These are phyloP conservation scores for Rousettus leschenaultii DNA, from an alignment of 2,113 vertebrate species.

Conservation along the genomic window DNA sequence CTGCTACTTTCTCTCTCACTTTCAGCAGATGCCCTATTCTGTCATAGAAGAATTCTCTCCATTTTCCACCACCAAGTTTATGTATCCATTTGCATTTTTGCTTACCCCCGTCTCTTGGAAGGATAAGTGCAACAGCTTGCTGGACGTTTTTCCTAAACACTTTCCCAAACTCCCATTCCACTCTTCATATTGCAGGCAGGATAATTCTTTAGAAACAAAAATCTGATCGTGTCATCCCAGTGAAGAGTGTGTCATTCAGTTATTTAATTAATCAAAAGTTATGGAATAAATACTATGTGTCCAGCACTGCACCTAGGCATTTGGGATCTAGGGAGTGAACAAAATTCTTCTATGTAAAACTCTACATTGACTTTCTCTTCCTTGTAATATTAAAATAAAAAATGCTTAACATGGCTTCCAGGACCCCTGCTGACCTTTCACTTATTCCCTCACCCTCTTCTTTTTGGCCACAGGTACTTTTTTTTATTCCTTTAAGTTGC, in stretches of 20 bases:
- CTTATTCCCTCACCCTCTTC: background rate
- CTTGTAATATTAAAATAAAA: background rate
- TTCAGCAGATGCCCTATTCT: background rate
- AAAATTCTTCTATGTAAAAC: background rate
- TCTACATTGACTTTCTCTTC: background rate
- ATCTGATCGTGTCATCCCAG: background rate
- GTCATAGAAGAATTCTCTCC: background rate
- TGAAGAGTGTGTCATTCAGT: background rate
- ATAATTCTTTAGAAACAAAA: constrained; percentile 22
- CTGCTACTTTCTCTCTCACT: background rate
- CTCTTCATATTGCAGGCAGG: background rate
- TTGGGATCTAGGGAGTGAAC: background rate
- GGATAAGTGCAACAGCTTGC: background rate
- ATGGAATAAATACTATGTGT: background rate
- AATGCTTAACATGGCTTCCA: background rate
- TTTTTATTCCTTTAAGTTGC: background rate
- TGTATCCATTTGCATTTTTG: background rate
- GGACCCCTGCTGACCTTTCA: background rate
- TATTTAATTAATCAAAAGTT: background rate
- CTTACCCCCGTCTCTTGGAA: background rate
- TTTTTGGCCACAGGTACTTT: background rate
- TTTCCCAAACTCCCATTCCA: background rate
- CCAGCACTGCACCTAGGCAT: background rate
- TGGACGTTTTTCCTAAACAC: background rate
- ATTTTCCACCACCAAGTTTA: background rate